These are phyloP conservation scores for Mormyrus hasselquistii DNA, from an alignment of 2,797 vertebrate genomes.

Conservation along the genomic window DNA sequence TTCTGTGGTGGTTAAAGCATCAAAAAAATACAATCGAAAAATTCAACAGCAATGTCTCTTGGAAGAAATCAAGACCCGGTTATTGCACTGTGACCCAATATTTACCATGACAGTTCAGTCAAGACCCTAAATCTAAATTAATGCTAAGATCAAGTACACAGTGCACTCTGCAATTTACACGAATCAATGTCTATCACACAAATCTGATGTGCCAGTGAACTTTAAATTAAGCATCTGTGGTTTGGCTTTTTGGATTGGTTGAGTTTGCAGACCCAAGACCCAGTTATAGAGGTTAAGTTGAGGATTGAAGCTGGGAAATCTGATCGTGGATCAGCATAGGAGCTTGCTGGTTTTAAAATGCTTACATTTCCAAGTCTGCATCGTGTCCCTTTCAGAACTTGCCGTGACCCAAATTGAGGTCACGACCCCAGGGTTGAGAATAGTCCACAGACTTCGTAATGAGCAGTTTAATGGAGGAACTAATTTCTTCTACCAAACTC, in stretches of 20 bases:
- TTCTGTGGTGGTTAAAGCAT: not conserved
- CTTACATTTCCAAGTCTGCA: not conserved
- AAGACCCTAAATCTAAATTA: not conserved
- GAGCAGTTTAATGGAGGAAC: not conserved
- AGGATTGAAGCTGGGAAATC: not conserved
- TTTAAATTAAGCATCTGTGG: not conserved
- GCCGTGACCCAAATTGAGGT: not conserved
- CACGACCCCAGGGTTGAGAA: not conserved
- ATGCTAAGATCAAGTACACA: not conserved
- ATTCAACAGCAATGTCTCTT: not conserved
- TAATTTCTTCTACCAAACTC: not conserved
- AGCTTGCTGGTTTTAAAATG: not conserved
- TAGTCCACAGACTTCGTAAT: not conserved
- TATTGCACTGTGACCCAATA: not conserved
- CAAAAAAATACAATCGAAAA: not conserved
- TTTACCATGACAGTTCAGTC: not conserved
- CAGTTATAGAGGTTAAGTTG: not conserved
- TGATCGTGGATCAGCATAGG: not conserved
- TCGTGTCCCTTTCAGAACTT: not conserved
- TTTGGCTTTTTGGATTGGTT: not conserved
- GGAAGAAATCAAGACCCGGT: too few species aligned
- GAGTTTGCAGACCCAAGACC: not conserved
- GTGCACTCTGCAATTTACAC: not conserved
- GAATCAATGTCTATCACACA: not conserved
- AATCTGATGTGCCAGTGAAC: not conserved